phyloP scores from a whole-genome alignment of 2,888 invertebrate species.

The Chorisops tibialis region DNA sequence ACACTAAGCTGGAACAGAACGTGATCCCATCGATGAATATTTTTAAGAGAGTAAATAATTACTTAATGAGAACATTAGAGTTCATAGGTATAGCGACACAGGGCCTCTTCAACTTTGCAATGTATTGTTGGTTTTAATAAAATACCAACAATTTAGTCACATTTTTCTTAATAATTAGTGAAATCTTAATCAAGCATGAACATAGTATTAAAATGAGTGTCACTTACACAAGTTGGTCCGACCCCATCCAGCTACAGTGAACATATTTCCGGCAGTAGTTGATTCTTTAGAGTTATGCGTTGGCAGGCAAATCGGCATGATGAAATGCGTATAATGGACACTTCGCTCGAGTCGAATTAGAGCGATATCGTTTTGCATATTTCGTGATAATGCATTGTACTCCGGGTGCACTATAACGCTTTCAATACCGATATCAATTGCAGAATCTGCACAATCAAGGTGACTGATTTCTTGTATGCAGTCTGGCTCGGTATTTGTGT shows the following conservation, averaged over 20 bases:
- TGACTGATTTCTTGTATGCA: constrained; percentile 54
- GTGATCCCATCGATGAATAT: too few relatives aligned
- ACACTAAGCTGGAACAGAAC: too few relatives aligned
- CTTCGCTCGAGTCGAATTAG: constrained; percentile 49
- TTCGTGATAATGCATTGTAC: constrained; percentile 54
- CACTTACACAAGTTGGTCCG: constrained; percentile 56
- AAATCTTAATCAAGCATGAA: too few relatives aligned
- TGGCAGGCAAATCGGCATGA: constrained; percentile 60
- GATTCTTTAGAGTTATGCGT: constrained; percentile 42
- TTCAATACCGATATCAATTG: constrained; percentile 61
- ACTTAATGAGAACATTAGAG: too few relatives aligned
- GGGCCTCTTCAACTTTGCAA: too few relatives aligned
- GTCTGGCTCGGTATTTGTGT: constrained; percentile 60
- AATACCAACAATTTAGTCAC: too few relatives aligned
- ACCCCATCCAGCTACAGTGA: constrained; percentile 63
- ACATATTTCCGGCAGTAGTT: constrained; percentile 52
- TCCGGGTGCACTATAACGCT: constrained; percentile 64
- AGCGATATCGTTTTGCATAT: constrained; percentile 59
- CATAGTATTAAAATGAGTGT: neutral
- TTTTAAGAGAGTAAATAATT: too few relatives aligned
- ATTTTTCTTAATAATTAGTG: too few relatives aligned
- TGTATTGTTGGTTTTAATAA: too few relatives aligned
- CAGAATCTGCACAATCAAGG: constrained; percentile 61
- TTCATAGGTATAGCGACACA: too few relatives aligned
- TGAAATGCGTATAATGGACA: constrained; percentile 54